Evolutionary conservation across 2,888 invertebrate genomes (phyloP).

Genomic region (Oxystoma pomonae): DNA sequence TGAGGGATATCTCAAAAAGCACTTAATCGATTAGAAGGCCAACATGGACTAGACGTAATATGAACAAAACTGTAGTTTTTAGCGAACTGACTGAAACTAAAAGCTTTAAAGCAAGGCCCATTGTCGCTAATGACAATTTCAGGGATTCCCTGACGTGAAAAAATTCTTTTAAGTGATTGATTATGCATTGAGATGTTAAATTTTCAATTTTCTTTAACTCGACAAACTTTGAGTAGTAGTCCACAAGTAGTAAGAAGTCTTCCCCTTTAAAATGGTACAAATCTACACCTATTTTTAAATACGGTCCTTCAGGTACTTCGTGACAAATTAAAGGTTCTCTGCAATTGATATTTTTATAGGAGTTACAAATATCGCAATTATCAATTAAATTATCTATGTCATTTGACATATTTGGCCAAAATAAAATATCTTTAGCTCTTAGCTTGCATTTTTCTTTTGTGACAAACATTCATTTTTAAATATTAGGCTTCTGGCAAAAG

Average conservation of each 20-base stretch:
- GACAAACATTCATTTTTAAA: too few relatives aligned
- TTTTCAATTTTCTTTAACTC: too few relatives aligned
- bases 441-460: constrained; percentile 27
- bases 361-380: constrained; percentile 9
- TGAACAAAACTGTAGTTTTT: neutral
- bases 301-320: neutral
- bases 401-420: constrained; percentile 29
- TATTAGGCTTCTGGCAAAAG: too few relatives aligned
- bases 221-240: too few relatives aligned
- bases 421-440: constrained; percentile 25
- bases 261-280: neutral
- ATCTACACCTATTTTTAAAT: neutral
- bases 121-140: neutral
- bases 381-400: constrained; percentile 3
- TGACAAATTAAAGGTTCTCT: neutral
- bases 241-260: neutral
- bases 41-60: neutral
- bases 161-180: too few relatives aligned
- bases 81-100: neutral
- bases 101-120: neutral
- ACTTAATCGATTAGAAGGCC: too few relatives aligned
- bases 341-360: neutral
- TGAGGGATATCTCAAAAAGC: too few relatives aligned
- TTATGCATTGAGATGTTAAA: too few relatives aligned
- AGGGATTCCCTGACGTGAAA: too few relatives aligned